A percentile compares a stretch with the other conserved stretches of the same genome.
These are phyloP conservation scores for Cynopterus sphinx DNA, from an alignment of 2,797 vertebrate genomes.

Conservation along the genomic window DNA sequence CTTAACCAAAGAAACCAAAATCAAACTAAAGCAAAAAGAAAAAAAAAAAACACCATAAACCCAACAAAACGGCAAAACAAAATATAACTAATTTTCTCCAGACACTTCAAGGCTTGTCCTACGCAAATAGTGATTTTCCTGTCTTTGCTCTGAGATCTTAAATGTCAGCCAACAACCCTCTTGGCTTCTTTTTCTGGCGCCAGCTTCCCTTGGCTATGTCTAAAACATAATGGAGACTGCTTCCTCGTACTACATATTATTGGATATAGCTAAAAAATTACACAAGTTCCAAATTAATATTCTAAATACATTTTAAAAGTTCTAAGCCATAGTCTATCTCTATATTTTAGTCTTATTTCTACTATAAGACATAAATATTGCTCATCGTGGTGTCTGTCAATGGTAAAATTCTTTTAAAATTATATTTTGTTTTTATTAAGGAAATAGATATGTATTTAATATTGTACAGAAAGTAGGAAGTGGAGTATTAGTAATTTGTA, in stretches of 20 bases:
- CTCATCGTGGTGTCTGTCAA: not conserved
- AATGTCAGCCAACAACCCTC: slow-evolving; percentile 75
- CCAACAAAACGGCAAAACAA: slow-evolving; percentile 55
- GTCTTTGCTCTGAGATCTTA: slow-evolving; percentile 68
- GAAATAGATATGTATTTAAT: not conserved
- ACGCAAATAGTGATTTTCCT: slow-evolving; percentile 66
- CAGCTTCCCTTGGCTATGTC: slow-evolving; percentile 2
- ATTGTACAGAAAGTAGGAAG: not conserved
- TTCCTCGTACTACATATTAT: not conserved
- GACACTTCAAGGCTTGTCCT: slow-evolving; percentile 45
- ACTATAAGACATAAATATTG: not conserved
- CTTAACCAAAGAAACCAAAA: slow-evolving; percentile 52
- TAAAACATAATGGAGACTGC: slow-evolving; percentile 43
- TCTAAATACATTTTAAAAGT: not conserved
- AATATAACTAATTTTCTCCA: slow-evolving; percentile 52
- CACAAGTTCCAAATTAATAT: not conserved
- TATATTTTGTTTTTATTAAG: not conserved
- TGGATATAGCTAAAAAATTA: not conserved
- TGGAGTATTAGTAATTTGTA: not conserved
- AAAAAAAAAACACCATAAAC: not conserved
- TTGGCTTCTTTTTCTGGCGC: slow-evolving; percentile 63
- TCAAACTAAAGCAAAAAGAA: slow-evolving; percentile 9
- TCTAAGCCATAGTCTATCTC: not conserved
- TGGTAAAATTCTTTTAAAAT: not conserved
- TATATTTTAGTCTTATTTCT: not conserved